These are phyloP conservation scores for Sylvia borin DNA, from an alignment of 2,797 vertebrate species.

Conservation along the genomic window DNA sequence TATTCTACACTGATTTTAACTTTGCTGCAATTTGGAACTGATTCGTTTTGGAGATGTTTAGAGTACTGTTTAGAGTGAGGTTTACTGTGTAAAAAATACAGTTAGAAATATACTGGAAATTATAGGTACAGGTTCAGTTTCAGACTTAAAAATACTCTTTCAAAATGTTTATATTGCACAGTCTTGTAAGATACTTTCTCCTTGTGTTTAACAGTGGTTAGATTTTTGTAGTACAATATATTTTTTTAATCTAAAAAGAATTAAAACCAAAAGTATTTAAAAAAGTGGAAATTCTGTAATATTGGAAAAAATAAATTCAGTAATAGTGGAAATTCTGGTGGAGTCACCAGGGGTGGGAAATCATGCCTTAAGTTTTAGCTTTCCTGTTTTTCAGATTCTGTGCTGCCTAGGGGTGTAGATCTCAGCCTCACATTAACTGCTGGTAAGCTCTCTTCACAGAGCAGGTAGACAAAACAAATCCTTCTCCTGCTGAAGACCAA, in stretches of 20 bases:
- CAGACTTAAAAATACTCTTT: not conserved
- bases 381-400: too few species aligned
- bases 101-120: not conserved
- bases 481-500: too few species aligned
- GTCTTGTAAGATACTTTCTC: not conserved
- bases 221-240: not conserved
- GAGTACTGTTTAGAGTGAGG: not conserved
- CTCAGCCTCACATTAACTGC: too few species aligned
- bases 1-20: not conserved
- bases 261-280: not conserved
- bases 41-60: not conserved
- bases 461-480: too few species aligned
- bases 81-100: not conserved
- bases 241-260: not conserved
- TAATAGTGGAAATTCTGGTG: too few species aligned
- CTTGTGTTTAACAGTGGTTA: not conserved
- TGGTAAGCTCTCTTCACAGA: too few species aligned
- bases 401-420: too few species aligned
- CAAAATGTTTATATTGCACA: not conserved
- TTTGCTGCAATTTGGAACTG: not conserved
- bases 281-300: not conserved
- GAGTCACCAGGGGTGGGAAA: too few species aligned
- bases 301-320: not conserved
- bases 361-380: too few species aligned
- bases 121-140: not conserved